These are phyloP conservation scores for Drosophila sp. DNA, from an alignment of 1,140 invertebrate genomes.

Conservation along the genomic window DNA sequence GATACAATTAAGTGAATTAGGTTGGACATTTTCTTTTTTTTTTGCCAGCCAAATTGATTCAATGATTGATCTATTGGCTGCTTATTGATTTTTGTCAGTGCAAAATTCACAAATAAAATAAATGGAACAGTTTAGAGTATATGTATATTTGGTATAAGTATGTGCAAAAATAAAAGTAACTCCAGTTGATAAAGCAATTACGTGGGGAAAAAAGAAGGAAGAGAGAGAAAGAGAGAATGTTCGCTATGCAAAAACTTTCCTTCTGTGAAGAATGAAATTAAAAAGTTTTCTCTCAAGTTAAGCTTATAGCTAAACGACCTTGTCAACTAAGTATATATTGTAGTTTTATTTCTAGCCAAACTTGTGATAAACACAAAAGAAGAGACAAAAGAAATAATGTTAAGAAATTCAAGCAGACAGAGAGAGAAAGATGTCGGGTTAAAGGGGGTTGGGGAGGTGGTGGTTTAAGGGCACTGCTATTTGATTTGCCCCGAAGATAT, in stretches of 20 bases:
- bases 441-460: not conserved
- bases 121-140: not conserved
- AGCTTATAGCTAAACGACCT: conserved; percentile 51
- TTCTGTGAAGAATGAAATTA: conserved; percentile 54
- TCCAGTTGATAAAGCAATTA: conserved; percentile 41
- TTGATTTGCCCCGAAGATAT: conserved; percentile 15
- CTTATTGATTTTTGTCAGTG: not conserved
- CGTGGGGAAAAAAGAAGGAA: conserved; percentile 13
- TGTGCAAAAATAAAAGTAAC: not conserved
- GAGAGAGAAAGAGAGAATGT: not conserved
- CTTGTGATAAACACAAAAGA: conserved; percentile 21
- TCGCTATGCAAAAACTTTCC: conserved; percentile 35
- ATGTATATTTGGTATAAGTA: not conserved
- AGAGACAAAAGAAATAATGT: conserved; percentile 2
- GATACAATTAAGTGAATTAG: conserved; percentile 7
- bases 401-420: not conserved
- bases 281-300: conserved; percentile 41
- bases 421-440: not conserved
- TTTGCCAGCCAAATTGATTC: not conserved
- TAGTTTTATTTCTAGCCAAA: conserved; percentile 53
- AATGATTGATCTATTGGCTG: conserved; percentile 5
- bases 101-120: not conserved
- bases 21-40: not conserved
- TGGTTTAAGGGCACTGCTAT: not conserved
- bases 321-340: conserved; percentile 45